phyloP scores from a whole-genome alignment of 2,888 invertebrate species.

The Choristoneura rosaceana region DNA sequence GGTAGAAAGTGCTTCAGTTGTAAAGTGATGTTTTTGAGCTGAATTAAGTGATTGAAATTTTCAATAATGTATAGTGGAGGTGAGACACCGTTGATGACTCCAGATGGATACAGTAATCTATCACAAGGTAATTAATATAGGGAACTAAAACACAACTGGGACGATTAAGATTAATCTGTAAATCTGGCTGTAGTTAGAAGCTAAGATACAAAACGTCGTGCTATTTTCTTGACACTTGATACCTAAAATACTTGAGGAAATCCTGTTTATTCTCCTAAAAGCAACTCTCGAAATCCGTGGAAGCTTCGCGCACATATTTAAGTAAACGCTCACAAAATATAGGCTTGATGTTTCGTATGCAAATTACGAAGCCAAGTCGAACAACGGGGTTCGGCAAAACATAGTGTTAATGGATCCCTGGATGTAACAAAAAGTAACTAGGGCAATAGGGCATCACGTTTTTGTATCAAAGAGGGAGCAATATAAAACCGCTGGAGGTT shows the following conservation, averaged over 20 bases:
- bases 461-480: conserved; percentile 18
- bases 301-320: neutral
- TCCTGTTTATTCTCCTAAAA: conserved; percentile 25
- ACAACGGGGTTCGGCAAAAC: conserved; percentile 29
- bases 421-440: conserved; percentile 23
- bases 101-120: conserved; percentile 79
- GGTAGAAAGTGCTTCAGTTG: conserved; percentile 4
- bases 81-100: conserved; percentile 77
- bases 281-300: neutral
- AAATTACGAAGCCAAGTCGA: conserved; percentile 22
- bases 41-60: conserved; percentile 32
- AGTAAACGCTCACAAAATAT: conserved; percentile 1
- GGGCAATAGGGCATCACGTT: conserved; percentile 33
- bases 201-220: neutral
- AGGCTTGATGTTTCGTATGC: conserved; percentile 15
- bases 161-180: neutral
- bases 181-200: neutral
- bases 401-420: conserved; percentile 24
- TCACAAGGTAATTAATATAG: conserved; percentile 67
- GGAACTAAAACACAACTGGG: neutral
- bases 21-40: conserved; percentile 41
- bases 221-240: conserved; percentile 1
- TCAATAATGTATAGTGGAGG: conserved; percentile 68
- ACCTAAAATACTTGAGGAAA: conserved; percentile 17
- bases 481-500: neutral